Percentiles rank a stretch among this genome's conserved stretches.
Conservation (phyloP, 1,140 invertebrate genomes). For the Ladona fulva region DNA sequence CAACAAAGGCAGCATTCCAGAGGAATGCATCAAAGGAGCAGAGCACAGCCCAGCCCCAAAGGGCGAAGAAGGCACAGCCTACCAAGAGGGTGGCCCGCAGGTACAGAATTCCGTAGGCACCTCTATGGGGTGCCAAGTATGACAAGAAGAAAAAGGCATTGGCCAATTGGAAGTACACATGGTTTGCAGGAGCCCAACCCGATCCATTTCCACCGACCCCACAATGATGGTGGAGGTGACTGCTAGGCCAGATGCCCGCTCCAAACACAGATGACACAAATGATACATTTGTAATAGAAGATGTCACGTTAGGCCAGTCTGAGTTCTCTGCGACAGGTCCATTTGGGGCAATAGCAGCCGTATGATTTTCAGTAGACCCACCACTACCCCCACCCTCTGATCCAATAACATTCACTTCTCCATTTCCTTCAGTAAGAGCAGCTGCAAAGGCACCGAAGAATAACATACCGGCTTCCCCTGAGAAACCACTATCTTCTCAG, state of each 20-base stretch:
- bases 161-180: constrained; percentile 72
- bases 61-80: constrained; percentile 63
- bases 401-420: constrained; percentile 5
- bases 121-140: constrained; percentile 62
- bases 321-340: background rate
- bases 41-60: constrained; percentile 76
- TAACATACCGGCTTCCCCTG: background rate
- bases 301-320: constrained; percentile 12
- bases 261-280: constrained; percentile 12
- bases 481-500: background rate
- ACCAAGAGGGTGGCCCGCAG: constrained; percentile 63
- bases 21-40: constrained; percentile 77
- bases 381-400: background rate
- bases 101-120: constrained; percentile 68
- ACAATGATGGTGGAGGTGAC: background rate
- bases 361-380: background rate
- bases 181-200: constrained; percentile 48
- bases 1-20: constrained; percentile 75
- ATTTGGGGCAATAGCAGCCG: background rate
- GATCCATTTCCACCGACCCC: constrained; percentile 32
- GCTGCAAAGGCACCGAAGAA: constrained; percentile 13
- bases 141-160: constrained; percentile 73
- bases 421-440: constrained; percentile 13
- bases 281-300: constrained; percentile 10
- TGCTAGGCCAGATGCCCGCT: background rate